phyloP scores from a whole-genome alignment of 1,140 invertebrate genomes.

The Drosophila kurseongensis region DNA sequence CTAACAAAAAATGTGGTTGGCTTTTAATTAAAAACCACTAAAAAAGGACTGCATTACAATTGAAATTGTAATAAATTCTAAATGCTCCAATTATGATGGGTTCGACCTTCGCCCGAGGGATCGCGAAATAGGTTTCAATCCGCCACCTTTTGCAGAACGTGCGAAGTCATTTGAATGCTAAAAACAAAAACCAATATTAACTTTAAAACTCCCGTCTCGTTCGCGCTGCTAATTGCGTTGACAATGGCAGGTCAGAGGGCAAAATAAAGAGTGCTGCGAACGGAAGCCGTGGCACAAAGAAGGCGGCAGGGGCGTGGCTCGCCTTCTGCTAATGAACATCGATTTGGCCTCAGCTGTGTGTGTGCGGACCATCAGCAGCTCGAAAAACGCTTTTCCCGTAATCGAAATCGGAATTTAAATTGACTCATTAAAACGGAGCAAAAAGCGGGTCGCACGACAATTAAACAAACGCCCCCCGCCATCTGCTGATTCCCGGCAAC shows the following conservation, averaged over 20 bases:
- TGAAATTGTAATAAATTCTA: conserved; percentile 31
- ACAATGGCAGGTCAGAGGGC: conserved; percentile 55
- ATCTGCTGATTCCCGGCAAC: conserved; percentile 4
- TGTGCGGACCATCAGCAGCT: conserved; percentile 11
- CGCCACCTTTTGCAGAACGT: conserved; percentile 17
- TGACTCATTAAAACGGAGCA: conserved; percentile 80
- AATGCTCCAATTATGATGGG: conserved; percentile 35
- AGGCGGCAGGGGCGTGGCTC: conserved; percentile 11
- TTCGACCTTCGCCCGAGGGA: conserved; percentile 16
- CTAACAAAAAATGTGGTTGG: conserved; percentile 57
- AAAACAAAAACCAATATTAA: conserved; percentile 66
- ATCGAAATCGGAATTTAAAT: conserved; percentile 83
- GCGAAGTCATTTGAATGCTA: conserved; percentile 57
- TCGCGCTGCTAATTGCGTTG: conserved; percentile 70
- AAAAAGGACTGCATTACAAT: conserved; percentile 36
- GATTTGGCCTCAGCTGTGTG: conserved; percentile 67
- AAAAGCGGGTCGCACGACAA: conserved; percentile 80
- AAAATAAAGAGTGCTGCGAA: conserved; percentile 23
- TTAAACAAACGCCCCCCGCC: conserved; percentile 67
- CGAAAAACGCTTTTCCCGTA: conserved; percentile 57
- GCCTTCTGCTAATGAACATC: conserved; percentile 77
- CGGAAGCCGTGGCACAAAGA: background rate
- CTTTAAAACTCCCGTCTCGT: conserved; percentile 60
- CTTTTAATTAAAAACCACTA: conserved; percentile 69
- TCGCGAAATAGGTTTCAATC: conserved; percentile 41